Base-by-base conservation (phyloP, 2,888 invertebrate species). In the Oegoconia quadripuncta region DNA sequence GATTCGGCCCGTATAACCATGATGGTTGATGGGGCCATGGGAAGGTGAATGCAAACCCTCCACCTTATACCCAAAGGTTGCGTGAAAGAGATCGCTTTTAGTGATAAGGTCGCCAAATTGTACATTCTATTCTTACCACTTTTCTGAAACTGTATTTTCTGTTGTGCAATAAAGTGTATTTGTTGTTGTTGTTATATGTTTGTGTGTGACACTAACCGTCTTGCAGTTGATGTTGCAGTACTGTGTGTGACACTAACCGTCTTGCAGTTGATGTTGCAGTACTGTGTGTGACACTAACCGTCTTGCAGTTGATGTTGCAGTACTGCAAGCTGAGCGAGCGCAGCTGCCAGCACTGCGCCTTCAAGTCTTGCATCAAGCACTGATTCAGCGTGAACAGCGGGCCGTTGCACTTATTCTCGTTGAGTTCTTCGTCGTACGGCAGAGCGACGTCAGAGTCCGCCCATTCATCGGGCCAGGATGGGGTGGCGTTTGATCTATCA, bases 281-380 rank as follows among this genome's bases (percentile, higher is more conserved):
- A n/a, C 3, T n/a, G 8, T n/a, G 13, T 20, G 8, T 12, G 16
- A 12, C 12, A 70, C 73, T 71, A 44, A 89, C 90, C 42, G 65
- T 70, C 9, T 64, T 66, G 37, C 80, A 86, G 53, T 90, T 77
- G 14, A 91, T 77, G 39, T 86, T 78, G 59, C 88, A 89, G 43
- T 88, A 77, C 39, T 90, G 89, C 11, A 90, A 50, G 0, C 66
- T 62, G 9, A 90, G 66, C 8, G 77, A 65, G 1, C 76, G 75
- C 0, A 90, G 64, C 9, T 67, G 55, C 1, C 61, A 50, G 44
- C 90, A 90, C 8, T 50, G 17, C 23, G 36, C 33, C 1, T 50
- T 34, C n/a, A 89, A 55, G 1, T 59, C 57, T 1, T 41, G 45
- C 25, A 90, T 57, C 16, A 84, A 57, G 2, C 41, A 37, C 18